Percentiles rank a stretch among this genome's conserved stretches.
Evolutionary conservation across 2,888 invertebrate genomes (phyloP).

Genomic region (Nebria salina): DNA sequence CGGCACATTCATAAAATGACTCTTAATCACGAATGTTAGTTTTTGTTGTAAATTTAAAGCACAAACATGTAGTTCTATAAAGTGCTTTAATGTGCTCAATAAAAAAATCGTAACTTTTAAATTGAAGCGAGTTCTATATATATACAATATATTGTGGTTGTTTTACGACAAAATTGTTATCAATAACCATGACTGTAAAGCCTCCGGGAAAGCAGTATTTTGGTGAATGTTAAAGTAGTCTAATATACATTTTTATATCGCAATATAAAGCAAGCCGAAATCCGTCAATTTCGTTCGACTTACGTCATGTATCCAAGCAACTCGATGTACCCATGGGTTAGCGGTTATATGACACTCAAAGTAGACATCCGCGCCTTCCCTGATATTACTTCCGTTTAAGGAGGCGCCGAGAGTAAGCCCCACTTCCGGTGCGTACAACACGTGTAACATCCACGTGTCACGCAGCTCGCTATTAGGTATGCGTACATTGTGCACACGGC

Average conservation of each 20-base stretch:
- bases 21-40: no score
- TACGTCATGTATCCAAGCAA: conserved; percentile 74
- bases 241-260: neutral
- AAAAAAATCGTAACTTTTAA: neutral
- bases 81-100: neutral
- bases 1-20: no score
- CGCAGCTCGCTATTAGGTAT: conserved; percentile 65
- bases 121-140: neutral
- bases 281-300: conserved; percentile 53
- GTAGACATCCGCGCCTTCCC: conserved; percentile 84
- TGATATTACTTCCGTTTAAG: conserved; percentile 76
- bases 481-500: conserved; percentile 65
- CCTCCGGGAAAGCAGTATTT: neutral
- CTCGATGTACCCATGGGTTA: conserved; percentile 79
- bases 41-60: no score
- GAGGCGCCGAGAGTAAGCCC: conserved; percentile 78
- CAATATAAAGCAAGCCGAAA: neutral
- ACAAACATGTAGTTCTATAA: no score
- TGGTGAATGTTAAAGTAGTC: neutral
- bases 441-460: conserved; percentile 66
- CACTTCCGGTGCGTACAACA: conserved; percentile 74
- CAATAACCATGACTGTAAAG: neutral
- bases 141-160: neutral
- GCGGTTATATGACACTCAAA: conserved; percentile 83
- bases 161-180: neutral